Base-by-base conservation (phyloP, 2,888 invertebrate species). In the Aphodius sticticus region DNA sequence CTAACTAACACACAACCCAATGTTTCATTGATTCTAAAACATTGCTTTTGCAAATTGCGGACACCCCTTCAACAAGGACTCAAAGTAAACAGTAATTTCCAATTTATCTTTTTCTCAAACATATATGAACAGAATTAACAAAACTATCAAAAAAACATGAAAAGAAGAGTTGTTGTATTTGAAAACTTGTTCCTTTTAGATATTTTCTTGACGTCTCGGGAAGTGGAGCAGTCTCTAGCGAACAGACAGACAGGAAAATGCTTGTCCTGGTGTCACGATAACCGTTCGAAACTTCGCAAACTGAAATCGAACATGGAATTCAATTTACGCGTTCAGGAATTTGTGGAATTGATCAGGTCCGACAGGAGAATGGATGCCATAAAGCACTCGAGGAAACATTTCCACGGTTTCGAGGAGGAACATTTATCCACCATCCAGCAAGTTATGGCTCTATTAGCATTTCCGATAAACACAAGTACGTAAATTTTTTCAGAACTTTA, bases 301-400 rank as follows among this genome's bases (percentile, higher is more conserved):
- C 93, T 98, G 82, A 96, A 96, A 89, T 98, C 98, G 77, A 96
- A 94, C 78, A 95, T 99, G 92, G 99, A 99, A 90, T 97, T 99
- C 87, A 97, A 97, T 89, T 92, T 99, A 81, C 91, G 97, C 69
- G 93, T 96, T 85, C 94, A 99, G 91, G 99, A 99, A 89, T 99
- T 98, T 88, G 95, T 99, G 69, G 99, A 99, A 89, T 89, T 99
- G 77, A 95, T 99, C n/a, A 93, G 97, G 80, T 92, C 92, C 9
- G 96, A 97, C 87, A 92, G 94, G 80, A 93, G 97, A 75, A 91
- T 97, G 83, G 99, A 99, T 81, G 99, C 99, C 12, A 97, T 99
- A 1, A 95, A 95, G 84, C 97, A 99, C 90, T 97, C 99, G 0
- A 93, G 97, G 85, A 98, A 97, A 88, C 95, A 97, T 89, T 97